phyloP scores from a whole-genome alignment of 2,113 vertebrate genomes.

The Nerophis lumbriciformis region DNA sequence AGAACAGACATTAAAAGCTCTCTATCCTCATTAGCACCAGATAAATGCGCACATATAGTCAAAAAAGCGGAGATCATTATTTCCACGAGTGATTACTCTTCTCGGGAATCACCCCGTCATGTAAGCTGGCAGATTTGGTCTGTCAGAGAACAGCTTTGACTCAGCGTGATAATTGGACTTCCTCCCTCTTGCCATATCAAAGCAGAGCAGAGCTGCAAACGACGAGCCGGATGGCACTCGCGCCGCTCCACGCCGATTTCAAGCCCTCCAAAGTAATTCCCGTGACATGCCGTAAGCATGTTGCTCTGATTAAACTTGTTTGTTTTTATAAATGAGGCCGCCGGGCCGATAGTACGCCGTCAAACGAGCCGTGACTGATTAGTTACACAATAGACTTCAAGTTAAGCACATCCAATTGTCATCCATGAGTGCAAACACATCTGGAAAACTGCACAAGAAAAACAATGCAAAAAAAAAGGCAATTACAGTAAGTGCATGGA shows the following conservation, averaged over 20 bases:
- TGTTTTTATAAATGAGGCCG: conserved; percentile 49
- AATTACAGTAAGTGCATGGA: background rate
- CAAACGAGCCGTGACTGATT: conserved; percentile 49
- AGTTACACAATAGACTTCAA: conserved; percentile 48
- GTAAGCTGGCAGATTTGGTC: conserved; percentile 14
- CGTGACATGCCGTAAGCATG: conserved; percentile 37
- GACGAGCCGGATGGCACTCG: conserved; percentile 19
- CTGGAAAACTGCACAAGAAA: conserved; percentile 21
- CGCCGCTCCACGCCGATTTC: conserved; percentile 26
- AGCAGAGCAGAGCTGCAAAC: conserved; percentile 15
- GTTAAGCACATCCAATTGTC: conserved; percentile 45
- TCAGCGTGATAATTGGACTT: conserved; percentile 19
- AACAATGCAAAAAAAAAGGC: background rate
- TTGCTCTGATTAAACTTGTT: conserved; percentile 52
- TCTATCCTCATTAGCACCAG: background rate
- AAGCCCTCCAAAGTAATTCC: conserved; percentile 25
- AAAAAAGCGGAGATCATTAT: background rate
- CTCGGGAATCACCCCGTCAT: conserved; percentile 13
- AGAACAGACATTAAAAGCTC: background rate
- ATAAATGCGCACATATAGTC: background rate
- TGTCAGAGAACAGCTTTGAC: conserved; percentile 20
- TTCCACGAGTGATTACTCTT: conserved; percentile 5
- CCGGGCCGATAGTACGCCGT: conserved; percentile 41
- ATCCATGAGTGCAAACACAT: conserved; percentile 48
- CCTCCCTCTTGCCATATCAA: background rate